Conservation (phyloP, 2,888 invertebrate genomes). For the Nemotelus nigrinus region DNA sequence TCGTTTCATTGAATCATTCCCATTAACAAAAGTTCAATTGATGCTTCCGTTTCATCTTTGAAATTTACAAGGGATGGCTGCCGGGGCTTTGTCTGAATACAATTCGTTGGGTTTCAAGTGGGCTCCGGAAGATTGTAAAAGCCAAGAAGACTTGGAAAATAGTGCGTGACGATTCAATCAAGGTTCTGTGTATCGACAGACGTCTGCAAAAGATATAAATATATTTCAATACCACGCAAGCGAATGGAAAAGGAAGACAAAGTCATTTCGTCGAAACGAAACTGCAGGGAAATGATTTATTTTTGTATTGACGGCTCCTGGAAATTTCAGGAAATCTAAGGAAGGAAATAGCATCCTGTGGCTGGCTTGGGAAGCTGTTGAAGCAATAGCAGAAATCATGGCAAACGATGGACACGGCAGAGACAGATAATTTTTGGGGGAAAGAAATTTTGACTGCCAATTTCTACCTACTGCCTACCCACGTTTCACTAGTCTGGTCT, state of each 20-base stretch:
- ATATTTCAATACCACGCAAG: constrained; percentile 34
- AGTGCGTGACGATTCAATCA: constrained; percentile 42
- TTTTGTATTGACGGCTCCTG: constrained; percentile 13
- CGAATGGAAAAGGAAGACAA: constrained; percentile 3
- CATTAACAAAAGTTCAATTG: constrained; percentile 20
- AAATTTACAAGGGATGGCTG: too few species aligned
- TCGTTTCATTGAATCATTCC: not conserved
- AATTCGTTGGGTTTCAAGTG: constrained; percentile 30
- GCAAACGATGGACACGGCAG: not conserved
- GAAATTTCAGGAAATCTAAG: not conserved
- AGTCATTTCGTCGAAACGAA: constrained; percentile 21
- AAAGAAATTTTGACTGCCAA: constrained; percentile 2
- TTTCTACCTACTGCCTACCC: not conserved
- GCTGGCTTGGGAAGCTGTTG: not conserved
- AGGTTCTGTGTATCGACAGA: not conserved
- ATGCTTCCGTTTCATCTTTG: not conserved
- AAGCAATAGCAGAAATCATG: not conserved
- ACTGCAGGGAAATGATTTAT: constrained; percentile 49
- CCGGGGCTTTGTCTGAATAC: constrained; percentile 24
- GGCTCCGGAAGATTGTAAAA: constrained; percentile 6
- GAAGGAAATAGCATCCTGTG: not conserved
- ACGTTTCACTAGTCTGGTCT: not conserved
- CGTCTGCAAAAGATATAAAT: constrained; percentile 27
- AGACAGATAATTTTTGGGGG: not conserved
- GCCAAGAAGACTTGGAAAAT: not conserved